Conservation (phyloP, 2,797 vertebrate genomes). For the Botia kubotai region DNA sequence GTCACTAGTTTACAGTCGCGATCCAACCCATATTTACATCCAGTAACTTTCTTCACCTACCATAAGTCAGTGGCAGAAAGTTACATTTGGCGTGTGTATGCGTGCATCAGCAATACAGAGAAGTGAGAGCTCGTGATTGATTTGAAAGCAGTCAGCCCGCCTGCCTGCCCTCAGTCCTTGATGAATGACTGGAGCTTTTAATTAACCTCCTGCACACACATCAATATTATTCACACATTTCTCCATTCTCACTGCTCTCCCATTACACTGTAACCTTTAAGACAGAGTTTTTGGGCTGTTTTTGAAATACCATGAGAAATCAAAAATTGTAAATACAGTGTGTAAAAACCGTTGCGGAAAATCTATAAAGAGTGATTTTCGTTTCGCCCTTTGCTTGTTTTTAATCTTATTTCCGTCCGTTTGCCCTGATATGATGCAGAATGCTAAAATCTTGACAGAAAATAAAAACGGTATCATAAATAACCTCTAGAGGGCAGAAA, state of each 20-base stretch:
- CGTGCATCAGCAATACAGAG: slow-evolving; percentile 53
- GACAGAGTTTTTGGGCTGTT: slow-evolving; percentile 65
- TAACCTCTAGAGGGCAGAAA: slow-evolving; percentile 62
- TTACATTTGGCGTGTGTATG: slow-evolving; percentile 17
- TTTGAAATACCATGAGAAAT: slow-evolving; percentile 67
- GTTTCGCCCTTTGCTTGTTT: slow-evolving; percentile 27
- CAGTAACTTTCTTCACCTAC: background rate
- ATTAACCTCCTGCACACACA: slow-evolving; percentile 69
- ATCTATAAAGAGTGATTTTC: slow-evolving; percentile 36
- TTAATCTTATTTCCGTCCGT: slow-evolving; percentile 20
- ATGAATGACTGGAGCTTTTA: slow-evolving; percentile 67
- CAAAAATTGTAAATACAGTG: slow-evolving; percentile 59
- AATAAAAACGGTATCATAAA: background rate
- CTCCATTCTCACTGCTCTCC: slow-evolving; percentile 56
- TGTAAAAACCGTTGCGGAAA: slow-evolving; percentile 31
- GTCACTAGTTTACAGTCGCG: background rate
- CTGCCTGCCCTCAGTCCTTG: slow-evolving; percentile 55
- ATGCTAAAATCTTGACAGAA: background rate
- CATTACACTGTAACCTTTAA: slow-evolving; percentile 74
- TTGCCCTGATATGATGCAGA: background rate
- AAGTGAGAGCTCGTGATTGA: slow-evolving; percentile 61
- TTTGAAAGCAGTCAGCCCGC: slow-evolving; percentile 51
- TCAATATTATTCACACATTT: slow-evolving; percentile 65
- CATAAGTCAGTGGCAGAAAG: slow-evolving; percentile 10
- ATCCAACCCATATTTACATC: background rate